Conservation (phyloP, 2,113 vertebrate species). For the Eclectus roratus region DNA sequence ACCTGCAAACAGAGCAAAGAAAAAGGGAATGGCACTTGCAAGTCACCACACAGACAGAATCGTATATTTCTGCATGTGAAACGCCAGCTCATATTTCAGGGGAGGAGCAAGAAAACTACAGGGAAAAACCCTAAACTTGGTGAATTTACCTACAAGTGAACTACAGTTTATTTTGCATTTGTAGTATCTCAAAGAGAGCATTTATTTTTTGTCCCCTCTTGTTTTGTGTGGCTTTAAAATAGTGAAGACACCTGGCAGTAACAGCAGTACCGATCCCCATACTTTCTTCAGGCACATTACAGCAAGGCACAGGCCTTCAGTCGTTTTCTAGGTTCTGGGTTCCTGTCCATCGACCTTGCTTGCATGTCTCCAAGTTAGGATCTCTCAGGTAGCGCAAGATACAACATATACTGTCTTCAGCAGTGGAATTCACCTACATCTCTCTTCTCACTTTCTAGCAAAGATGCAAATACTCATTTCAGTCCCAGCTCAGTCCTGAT, state of each 20-base stretch:
- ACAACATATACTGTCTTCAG: not conserved
- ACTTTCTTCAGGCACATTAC: not conserved
- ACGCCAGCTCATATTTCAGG: not conserved
- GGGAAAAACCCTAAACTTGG: not conserved
- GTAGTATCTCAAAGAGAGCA: not conserved
- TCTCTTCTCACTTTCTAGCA: not conserved
- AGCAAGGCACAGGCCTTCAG: not conserved
- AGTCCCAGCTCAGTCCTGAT: not conserved
- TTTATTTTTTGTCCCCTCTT: not conserved
- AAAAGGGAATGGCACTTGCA: not conserved
- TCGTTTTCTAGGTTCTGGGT: not conserved
- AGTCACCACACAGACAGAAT: not conserved
- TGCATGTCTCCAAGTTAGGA: not conserved
- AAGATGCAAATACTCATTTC: not conserved
- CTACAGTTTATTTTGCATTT: not conserved
- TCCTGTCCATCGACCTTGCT: not conserved
- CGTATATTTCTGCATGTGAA: not conserved
- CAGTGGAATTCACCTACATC: not conserved
- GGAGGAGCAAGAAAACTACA: not conserved
- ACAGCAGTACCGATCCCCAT: not conserved
- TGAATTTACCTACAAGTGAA: not conserved
- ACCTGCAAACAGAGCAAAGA: slow-evolving; percentile 70
- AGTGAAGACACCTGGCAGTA: not conserved
- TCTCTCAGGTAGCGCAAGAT: not conserved
- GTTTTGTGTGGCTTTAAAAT: not conserved